Evolutionary conservation across 2,888 invertebrate genomes (phyloP).

Genomic region (Automeris io): DNA sequence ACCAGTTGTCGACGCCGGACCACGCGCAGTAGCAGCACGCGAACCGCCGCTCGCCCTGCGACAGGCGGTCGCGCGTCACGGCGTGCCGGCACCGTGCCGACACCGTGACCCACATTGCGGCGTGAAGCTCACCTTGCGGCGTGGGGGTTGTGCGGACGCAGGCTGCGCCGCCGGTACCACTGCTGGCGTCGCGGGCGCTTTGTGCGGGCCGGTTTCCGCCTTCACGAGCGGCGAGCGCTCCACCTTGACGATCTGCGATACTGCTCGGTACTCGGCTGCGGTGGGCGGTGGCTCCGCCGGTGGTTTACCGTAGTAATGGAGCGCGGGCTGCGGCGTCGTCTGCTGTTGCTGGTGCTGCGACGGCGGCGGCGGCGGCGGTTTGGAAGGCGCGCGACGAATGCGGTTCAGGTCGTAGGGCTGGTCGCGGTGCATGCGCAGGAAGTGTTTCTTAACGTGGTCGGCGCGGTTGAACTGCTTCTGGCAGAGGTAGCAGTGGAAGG

Average conservation of each 20-base stretch:
- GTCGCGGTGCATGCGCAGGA: constrained; percentile 93
- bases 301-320: constrained; percentile 45
- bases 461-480: constrained; percentile 95
- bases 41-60: constrained; percentile 83
- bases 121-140: constrained; percentile 36
- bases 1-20: constrained; percentile 97
- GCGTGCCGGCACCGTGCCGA: not conserved
- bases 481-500: constrained; percentile 95
- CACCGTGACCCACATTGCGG: not conserved
- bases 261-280: constrained; percentile 27
- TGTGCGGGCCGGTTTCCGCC: constrained; percentile 24
- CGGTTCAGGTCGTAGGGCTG: constrained; percentile 91
- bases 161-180: constrained; percentile 21
- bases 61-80: not conserved
- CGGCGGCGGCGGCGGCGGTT: constrained; percentile 63
- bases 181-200: constrained; percentile 24
- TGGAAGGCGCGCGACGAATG: constrained; percentile 81
- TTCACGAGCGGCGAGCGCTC: constrained; percentile 57
- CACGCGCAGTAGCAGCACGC: constrained; percentile 94
- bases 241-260: constrained; percentile 40
- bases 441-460: constrained; percentile 96
- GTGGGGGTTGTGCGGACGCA: constrained; percentile 16
- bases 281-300: constrained; percentile 70
- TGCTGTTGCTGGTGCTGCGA: constrained; percentile 4
- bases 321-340: constrained; percentile 19